phyloP scores from a whole-genome alignment of 2,797 vertebrate species.

The Loriculus beryllinus region DNA sequence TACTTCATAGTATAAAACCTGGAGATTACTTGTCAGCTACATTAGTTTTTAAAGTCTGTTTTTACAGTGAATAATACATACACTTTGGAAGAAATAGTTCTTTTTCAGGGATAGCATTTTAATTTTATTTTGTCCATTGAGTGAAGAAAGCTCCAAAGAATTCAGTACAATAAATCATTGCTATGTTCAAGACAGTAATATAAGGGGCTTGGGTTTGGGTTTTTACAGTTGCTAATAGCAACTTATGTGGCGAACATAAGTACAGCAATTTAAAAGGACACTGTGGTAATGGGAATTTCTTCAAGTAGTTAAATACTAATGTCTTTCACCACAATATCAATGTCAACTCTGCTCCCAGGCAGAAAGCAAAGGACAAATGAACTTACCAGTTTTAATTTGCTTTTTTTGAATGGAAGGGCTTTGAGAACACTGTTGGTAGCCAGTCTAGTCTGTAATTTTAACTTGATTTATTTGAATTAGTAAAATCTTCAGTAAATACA shows the following conservation, averaged over 20 bases:
- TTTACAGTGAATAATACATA: neutral
- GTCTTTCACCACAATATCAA: constrained; percentile 37
- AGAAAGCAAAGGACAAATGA: constrained; percentile 53
- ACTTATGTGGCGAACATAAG: constrained; percentile 65
- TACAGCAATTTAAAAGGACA: constrained; percentile 65
- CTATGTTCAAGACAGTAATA: constrained; percentile 18
- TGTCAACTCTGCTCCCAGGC: constrained; percentile 23
- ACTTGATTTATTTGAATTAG: constrained; percentile 66
- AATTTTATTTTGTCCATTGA: constrained; percentile 11
- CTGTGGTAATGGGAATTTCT: constrained; percentile 64
- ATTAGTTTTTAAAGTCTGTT: neutral
- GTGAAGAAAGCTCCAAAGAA: neutral
- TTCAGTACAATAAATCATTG: constrained; percentile 19
- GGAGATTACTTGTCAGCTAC: constrained; percentile 15
- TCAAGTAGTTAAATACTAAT: constrained; percentile 65
- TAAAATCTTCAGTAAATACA: constrained; percentile 52
- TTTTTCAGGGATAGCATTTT: neutral
- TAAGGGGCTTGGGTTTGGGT: neutral
- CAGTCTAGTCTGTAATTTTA: constrained; percentile 56
- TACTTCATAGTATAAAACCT: neutral
- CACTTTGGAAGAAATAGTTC: neutral
- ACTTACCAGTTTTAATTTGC: constrained; percentile 50
- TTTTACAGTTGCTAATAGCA: constrained; percentile 65
- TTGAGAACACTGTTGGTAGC: constrained; percentile 36
- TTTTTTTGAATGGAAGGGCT: constrained; percentile 46